A percentile compares a stretch with the other conserved stretches of the same genome.
These are phyloP conservation scores for Rutpela maculata DNA, from an alignment of 2,888 invertebrate species.

Conservation along the genomic window DNA sequence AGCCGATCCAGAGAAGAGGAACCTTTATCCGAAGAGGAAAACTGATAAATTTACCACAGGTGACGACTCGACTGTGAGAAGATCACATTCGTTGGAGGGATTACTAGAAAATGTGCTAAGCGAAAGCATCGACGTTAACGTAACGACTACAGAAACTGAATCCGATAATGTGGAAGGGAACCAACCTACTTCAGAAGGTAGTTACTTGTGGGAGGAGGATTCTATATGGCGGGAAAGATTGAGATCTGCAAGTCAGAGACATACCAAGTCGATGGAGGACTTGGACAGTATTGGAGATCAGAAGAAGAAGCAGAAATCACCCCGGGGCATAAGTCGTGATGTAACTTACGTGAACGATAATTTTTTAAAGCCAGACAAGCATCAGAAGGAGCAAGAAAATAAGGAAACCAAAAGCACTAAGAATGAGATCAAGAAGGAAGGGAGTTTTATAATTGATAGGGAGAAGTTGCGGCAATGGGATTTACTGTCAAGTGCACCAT, in stretches of 20 bases:
- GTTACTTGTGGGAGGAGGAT: conserved; percentile 90
- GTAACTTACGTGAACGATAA: conserved; percentile 88
- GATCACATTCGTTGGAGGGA: conserved; percentile 78
- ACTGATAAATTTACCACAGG: conserved; percentile 66
- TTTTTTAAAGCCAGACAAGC: conserved; percentile 74
- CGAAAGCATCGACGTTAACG: conserved; percentile 60
- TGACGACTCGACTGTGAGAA: conserved; percentile 69
- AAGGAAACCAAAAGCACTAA: conserved; percentile 76
- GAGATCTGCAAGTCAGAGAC: conserved; percentile 85
- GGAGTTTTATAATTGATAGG: conserved; percentile 80
- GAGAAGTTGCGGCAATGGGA: conserved; percentile 93
- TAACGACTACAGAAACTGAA: conserved; percentile 50
- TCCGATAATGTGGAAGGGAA: conserved; percentile 24
- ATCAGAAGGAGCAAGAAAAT: conserved; percentile 65
- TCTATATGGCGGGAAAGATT: conserved; percentile 87
- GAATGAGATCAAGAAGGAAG: conserved; percentile 67
- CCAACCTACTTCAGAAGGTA: conserved; percentile 74
- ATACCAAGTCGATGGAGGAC: conserved; percentile 89
- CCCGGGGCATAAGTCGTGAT: conserved; percentile 78
- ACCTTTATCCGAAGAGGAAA: conserved; percentile 67
- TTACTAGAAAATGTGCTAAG: conserved; percentile 75
- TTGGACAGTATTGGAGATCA: conserved; percentile 78
- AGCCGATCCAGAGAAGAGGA: conserved; percentile 75
- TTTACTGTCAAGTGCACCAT: conserved; percentile 86
- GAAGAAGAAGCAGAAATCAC: conserved; percentile 64